A percentile compares a stretch with the other conserved stretches of the same genome.
Conservation (phyloP, 2,888 invertebrate species). For the Kryphioiulus occultus region DNA sequence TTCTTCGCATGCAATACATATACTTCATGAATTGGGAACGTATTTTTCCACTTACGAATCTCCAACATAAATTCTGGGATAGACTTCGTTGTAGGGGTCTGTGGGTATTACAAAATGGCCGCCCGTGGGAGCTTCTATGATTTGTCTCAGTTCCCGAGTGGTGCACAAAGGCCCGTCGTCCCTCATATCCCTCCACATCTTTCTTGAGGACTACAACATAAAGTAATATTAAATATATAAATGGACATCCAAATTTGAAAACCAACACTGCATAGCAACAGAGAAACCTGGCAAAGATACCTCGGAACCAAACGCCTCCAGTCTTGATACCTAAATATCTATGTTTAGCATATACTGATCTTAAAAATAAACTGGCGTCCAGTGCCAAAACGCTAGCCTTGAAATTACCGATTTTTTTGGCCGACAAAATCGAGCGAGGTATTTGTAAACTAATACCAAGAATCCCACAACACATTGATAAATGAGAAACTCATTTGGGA, state of each 20-base stretch:
- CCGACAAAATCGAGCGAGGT: neutral
- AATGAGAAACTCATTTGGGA: neutral
- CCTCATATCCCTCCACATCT: neutral
- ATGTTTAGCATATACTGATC: neutral
- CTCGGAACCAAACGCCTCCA: neutral
- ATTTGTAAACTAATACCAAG: neutral
- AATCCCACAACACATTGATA: neutral
- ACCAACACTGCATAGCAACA: neutral
- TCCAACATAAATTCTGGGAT: conserved; percentile 63
- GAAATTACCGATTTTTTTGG: neutral
- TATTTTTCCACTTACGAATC: conserved; percentile 62
- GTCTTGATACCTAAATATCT: neutral
- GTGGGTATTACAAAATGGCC: conserved; percentile 61
- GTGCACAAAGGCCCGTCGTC: conserved; percentile 59
- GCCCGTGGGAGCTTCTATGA: conserved; percentile 60
- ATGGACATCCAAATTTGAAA: neutral
- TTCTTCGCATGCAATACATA: neutral
- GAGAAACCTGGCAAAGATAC: neutral
- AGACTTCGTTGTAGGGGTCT: conserved; percentile 64
- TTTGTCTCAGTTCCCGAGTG: conserved; percentile 59
- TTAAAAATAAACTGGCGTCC: neutral
- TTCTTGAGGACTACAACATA: neutral
- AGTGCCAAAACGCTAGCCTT: neutral
- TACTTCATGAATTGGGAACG: neutral
- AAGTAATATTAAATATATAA: neutral